Base-by-base conservation (phyloP, 2,888 invertebrate genomes). In the Apocheima hispidaria region DNA sequence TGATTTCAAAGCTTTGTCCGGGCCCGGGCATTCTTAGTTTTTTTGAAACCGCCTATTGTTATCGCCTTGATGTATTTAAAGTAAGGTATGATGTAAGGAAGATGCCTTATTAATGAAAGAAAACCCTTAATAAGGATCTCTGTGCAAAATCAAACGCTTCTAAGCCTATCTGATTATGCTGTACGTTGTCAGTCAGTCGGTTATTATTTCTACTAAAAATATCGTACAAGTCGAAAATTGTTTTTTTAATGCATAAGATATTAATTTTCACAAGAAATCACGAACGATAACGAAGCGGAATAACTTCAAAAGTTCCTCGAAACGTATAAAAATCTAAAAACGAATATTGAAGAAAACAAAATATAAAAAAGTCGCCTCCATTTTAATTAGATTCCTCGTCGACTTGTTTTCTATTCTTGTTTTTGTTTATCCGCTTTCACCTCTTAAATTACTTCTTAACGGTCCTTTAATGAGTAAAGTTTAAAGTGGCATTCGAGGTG, bases 381-480 rank as follows among this genome's bases (percentile, higher is more conserved):
- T 79, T 82, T 86, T 86, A 87, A 87, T 86, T 86, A 82, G 79
- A 82, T 85, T 81, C 81, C 71, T 76, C 72, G 56, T 71, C n/a
- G 44, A 44, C 64, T 72, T 81, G 76, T 73, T 75, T 75, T 74
- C 70, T 69, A 71, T 71, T 70, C 59, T 72, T 75, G 61, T 73
- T 74, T 75, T 74, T 75, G 71, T 75, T 78, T 78, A 74, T 75
- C 74, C 70, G 40, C 74, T 76, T 77, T 78, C 81, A 81, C 82
- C 81, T 83, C 74, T 74, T 81, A 78, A 78, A 77, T 79, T 75
- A 73, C 80, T 79, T 81, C 79, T 74, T 79, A 79, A 80, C 78
- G 73, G 77, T 69, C 71, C 60, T 77, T 78, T 86, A 86, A 86
- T 85, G 86, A 85, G 83, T 77, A 84, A 86, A 86, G 82, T 86